These are phyloP conservation scores for Drosophila sechellia DNA, from an alignment of 1,140 invertebrate species.

Conservation along the genomic window DNA sequence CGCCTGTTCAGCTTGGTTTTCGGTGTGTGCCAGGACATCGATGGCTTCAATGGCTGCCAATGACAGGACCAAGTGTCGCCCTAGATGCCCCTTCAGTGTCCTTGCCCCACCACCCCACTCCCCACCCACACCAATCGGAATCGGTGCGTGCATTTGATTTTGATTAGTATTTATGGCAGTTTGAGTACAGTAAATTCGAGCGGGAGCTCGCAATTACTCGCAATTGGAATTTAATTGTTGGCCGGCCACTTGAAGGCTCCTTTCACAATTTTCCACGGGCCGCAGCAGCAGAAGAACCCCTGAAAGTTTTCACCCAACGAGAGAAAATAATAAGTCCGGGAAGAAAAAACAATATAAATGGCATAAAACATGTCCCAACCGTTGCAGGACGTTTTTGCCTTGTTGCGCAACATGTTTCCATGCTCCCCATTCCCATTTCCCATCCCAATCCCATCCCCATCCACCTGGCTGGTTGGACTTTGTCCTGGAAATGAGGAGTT, in stretches of 20 bases:
- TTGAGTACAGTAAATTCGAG: slow-evolving; percentile 75
- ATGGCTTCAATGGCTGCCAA: slow-evolving; percentile 37
- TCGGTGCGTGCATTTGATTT: slow-evolving; percentile 70
- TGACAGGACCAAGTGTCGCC: slow-evolving; percentile 43
- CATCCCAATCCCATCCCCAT: too few relatives aligned
- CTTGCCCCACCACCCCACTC: background rate
- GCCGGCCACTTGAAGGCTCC: slow-evolving; percentile 9
- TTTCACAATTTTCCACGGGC: background rate
- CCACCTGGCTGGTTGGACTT: background rate
- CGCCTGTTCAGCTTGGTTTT: too few relatives aligned
- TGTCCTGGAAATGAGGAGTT: slow-evolving; percentile 7
- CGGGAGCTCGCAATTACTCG: slow-evolving; percentile 31
- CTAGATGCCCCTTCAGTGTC: slow-evolving; percentile 12
- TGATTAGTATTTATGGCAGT: slow-evolving; percentile 84
- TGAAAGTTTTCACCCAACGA: slow-evolving; percentile 17
- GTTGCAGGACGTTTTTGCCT: slow-evolving; percentile 54
- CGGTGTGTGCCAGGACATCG: background rate
- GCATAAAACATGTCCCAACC: slow-evolving; percentile 68
- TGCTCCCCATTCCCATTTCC: background rate
- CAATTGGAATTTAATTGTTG: slow-evolving; percentile 59
- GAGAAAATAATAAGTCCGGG: slow-evolving; percentile 5
- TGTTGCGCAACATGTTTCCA: slow-evolving; percentile 62
- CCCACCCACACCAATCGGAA: background rate
- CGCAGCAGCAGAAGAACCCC: background rate
- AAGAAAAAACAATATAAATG: slow-evolving; percentile 37